A percentile compares a stretch with the other conserved stretches of the same genome.
These are phyloP conservation scores for Cochlearius cochlearius DNA, from an alignment of 2,113 vertebrate species.

Conservation along the genomic window DNA sequence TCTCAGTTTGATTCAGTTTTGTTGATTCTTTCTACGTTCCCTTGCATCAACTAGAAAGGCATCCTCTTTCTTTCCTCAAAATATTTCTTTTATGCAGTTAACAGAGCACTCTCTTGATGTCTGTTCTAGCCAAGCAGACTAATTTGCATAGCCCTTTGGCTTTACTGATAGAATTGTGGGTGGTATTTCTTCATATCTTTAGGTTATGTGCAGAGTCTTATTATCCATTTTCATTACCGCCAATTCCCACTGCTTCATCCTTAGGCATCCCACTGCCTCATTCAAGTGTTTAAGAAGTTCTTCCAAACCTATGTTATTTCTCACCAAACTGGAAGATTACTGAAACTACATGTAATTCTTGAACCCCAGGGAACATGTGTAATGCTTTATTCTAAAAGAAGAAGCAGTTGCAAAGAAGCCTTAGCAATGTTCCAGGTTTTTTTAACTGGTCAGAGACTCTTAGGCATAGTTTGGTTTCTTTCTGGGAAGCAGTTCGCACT, in stretches of 20 bases:
- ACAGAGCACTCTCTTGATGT: not conserved
- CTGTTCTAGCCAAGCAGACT: not conserved
- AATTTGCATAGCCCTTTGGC: not conserved
- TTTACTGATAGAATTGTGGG: not conserved
- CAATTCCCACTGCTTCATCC: not conserved
- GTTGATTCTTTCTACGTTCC: not conserved
- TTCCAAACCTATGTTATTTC: not conserved
- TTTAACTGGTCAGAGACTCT: not conserved
- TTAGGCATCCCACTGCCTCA: not conserved
- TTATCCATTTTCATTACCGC: not conserved
- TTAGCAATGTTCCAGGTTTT: not conserved
- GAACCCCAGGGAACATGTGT: not conserved
- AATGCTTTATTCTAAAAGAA: not conserved
- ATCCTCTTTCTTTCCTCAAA: not conserved
- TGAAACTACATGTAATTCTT: not conserved
- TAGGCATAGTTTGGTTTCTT: not conserved
- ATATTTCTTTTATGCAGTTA: not conserved
- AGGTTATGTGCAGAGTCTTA: not conserved
- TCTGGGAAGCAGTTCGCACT: not conserved
- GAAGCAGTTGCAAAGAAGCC: not conserved
- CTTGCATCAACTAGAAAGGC: not conserved
- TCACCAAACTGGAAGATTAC: not conserved
- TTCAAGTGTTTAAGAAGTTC: not conserved
- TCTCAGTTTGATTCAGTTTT: not conserved
- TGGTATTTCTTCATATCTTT: not conserved